These are phyloP conservation scores for Holothuria glaberrima DNA, from an alignment of 35 echinoderm and acorn worm genomes.

Conservation along the genomic window DNA sequence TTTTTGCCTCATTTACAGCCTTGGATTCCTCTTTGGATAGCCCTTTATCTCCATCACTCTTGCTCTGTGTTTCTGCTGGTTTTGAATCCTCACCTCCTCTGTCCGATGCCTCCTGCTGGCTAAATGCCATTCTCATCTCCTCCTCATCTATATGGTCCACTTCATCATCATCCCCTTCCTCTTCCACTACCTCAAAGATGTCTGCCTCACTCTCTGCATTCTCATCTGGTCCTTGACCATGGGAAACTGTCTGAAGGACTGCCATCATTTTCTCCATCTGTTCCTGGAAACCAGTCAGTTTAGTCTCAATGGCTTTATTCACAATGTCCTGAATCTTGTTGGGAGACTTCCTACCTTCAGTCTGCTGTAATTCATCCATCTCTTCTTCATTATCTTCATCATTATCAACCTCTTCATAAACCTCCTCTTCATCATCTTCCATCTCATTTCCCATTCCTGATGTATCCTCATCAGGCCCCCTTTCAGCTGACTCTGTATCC, in stretches of 20 bases:
- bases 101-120: background rate
- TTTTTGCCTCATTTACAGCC: background rate
- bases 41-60: too few relatives aligned
- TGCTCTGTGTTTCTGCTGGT: background rate
- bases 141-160: background rate
- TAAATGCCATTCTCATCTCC: background rate
- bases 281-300: constrained; percentile 7
- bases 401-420: too few relatives aligned
- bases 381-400: too few relatives aligned
- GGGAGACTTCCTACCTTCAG: background rate
- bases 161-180: background rate
- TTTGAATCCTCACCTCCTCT: background rate
- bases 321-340: constrained; percentile 1
- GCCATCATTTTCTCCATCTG: constrained; percentile 39
- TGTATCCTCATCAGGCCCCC: too few relatives aligned
- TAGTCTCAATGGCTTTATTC: background rate
- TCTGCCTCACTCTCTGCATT: background rate
- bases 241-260: constrained; percentile 4
- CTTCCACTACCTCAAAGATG: background rate
- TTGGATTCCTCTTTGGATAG: background rate
- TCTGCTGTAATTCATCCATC: too few relatives aligned
- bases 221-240: background rate
- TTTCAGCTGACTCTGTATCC: too few relatives aligned
- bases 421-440: too few relatives aligned
- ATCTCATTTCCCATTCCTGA: too few relatives aligned